Base-by-base conservation (phyloP, 2,888 invertebrate species). In the Dryococelus australis region DNA sequence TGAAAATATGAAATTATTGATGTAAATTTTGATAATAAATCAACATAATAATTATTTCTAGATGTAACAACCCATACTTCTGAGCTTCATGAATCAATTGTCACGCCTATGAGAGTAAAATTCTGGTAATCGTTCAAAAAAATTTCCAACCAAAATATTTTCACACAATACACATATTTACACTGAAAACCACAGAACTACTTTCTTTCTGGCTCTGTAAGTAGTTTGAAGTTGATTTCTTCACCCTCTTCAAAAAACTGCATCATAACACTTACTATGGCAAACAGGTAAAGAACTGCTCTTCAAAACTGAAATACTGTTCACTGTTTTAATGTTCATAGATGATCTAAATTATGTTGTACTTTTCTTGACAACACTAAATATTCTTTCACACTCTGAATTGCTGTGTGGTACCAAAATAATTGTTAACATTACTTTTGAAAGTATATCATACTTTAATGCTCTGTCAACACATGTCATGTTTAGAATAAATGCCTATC, bases 251-350 rank as follows among this genome's bases (percentile, higher is more conserved):
- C 65, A 65, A 20, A 65, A 65, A 65, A 65, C 65, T 65, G 65
- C 65, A 65, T 16, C 16, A 16, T 65, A 65, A 16, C 65, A 65
- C 65, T 65, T 65, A 65, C 16, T 65, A 65, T 65, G 65, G 16
- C 65, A 65, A 65, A 65, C 65, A 65, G 65, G 65, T 65, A 16
- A 65, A 65, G 65, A 65, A 65, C 65, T 65, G 65, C 65, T 65
- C 24, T 65, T 65, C 65, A 65, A 65, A 65, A 65, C 65, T 12
- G 65, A 65, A 65, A 65, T 65, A 16, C 16, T 65, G 16, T 65
- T 65, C 65, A 20, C 65, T 16, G 65, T 65, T 65, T 65, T 8
- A 65, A 65, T 65, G 20, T 65, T 65, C 65, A 65, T 65, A 5
- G 24, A 65, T 65, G 65, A 65, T 65, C 65, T 65, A 16, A 65